Evolutionary conservation across 2,113 vertebrate genomes (phyloP).

Genomic region (Notothenia rossii): DNA sequence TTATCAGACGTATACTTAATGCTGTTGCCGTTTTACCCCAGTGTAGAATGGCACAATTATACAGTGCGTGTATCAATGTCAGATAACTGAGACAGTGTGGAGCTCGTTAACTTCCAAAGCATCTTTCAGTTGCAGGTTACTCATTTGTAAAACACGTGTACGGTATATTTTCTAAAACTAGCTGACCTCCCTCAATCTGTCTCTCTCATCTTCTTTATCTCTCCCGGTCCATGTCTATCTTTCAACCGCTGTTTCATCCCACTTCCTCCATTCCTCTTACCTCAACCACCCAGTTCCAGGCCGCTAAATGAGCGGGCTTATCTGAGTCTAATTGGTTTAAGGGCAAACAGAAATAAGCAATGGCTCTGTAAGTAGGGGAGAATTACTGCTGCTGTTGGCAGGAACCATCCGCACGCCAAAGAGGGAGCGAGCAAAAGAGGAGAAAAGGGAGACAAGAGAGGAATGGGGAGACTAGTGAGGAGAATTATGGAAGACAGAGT

Average conservation of each 20-base stretch:
- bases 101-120: conserved; percentile 16
- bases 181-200: conserved; percentile 50
- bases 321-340: conserved; percentile 82
- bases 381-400: conserved; percentile 71
- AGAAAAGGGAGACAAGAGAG: conserved; percentile 29
- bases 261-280: conserved; percentile 9
- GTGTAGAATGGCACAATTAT: not conserved
- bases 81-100: conserved; percentile 1
- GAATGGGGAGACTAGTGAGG: conserved; percentile 41
- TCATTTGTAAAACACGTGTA: conserved; percentile 65
- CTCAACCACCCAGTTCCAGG: conserved; percentile 58
- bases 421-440: conserved; percentile 18
- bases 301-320: conserved; percentile 76
- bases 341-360: conserved; percentile 81
- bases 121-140: conserved; percentile 28
- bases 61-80: not conserved
- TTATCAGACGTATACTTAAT: conserved; percentile 34
- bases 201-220: conserved; percentile 41
- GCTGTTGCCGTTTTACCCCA: conserved; percentile 36
- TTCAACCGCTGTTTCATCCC: conserved; percentile 45
- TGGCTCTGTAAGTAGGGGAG: conserved; percentile 67
- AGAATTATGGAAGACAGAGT: conserved; percentile 50
- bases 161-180: conserved; percentile 43
- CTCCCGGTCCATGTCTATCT: conserved; percentile 33
- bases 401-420: conserved; percentile 36